Conservation (phyloP, 2,113 vertebrate genomes). For the Cebus imitator region DNA sequence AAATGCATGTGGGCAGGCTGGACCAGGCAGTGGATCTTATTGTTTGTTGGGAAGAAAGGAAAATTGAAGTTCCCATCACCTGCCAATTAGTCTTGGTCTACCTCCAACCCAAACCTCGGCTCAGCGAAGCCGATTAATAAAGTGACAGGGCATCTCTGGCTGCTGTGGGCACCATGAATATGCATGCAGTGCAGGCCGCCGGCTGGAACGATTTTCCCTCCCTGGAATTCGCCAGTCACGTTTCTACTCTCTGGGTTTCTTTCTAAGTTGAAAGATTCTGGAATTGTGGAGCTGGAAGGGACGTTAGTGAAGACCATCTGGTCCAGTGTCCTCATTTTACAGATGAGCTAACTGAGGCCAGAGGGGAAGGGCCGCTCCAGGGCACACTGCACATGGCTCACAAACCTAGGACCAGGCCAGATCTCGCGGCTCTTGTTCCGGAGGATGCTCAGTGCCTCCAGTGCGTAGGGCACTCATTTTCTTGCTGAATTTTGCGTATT, state of each 20-base stretch:
- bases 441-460: fast-evolving
- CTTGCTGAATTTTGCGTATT: background rate
- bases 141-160: background rate
- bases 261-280: background rate
- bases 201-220: background rate
- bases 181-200: background rate
- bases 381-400: background rate
- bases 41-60: background rate
- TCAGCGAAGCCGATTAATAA: background rate
- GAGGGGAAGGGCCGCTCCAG: background rate
- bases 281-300: background rate
- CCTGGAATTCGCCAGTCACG: background rate
- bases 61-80: background rate
- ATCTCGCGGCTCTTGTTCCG: fast-evolving
- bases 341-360: background rate
- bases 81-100: background rate
- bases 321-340: background rate
- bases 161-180: background rate
- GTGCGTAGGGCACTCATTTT: fast-evolving
- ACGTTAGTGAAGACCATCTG: background rate
- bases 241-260: background rate
- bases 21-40: background rate
- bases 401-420: background rate
- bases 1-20: background rate
- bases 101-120: background rate